These are phyloP conservation scores for Falcaria lacertinaria DNA, from an alignment of 2,888 invertebrate species.

Conservation along the genomic window DNA sequence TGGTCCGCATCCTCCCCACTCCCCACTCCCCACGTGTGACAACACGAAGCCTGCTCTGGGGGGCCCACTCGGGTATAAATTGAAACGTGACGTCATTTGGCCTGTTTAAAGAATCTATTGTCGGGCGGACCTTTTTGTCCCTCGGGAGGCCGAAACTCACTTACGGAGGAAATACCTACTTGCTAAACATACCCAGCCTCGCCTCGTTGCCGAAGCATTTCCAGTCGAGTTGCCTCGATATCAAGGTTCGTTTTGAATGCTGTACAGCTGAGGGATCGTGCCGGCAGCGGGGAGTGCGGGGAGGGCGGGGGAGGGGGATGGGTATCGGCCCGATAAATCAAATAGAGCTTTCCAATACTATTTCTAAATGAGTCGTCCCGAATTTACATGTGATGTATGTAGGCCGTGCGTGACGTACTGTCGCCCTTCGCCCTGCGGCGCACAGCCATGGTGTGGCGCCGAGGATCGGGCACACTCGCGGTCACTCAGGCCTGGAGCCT, in stretches of 20 bases:
- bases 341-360: conserved; percentile 18
- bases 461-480: too few relatives aligned
- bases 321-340: conserved; percentile 18
- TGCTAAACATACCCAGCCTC: conserved; percentile 14
- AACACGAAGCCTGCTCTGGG: too few relatives aligned
- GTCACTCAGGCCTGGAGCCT: too few relatives aligned
- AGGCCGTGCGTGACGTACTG: too few relatives aligned
- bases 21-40: too few relatives aligned
- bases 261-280: not conserved
- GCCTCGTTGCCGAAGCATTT: not conserved
- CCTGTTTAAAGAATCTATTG: conserved; percentile 35
- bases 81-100: conserved; percentile 35
- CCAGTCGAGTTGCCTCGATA: not conserved
- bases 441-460: too few relatives aligned
- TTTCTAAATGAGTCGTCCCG: conserved; percentile 19
- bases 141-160: conserved; percentile 24
- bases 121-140: conserved; percentile 25
- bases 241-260: conserved; percentile 3
- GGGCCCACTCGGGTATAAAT: conserved; percentile 19
- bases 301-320: conserved; percentile 1
- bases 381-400: conserved; percentile 10
- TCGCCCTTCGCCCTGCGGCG: too few relatives aligned
- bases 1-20: too few relatives aligned
- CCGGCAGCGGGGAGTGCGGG: not conserved
- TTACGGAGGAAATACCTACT: conserved; percentile 25